Percentiles rank a stretch among this genome's conserved stretches.
Evolutionary conservation across 2,797 vertebrate species (phyloP).

Genomic region (Danio choprae): DNA sequence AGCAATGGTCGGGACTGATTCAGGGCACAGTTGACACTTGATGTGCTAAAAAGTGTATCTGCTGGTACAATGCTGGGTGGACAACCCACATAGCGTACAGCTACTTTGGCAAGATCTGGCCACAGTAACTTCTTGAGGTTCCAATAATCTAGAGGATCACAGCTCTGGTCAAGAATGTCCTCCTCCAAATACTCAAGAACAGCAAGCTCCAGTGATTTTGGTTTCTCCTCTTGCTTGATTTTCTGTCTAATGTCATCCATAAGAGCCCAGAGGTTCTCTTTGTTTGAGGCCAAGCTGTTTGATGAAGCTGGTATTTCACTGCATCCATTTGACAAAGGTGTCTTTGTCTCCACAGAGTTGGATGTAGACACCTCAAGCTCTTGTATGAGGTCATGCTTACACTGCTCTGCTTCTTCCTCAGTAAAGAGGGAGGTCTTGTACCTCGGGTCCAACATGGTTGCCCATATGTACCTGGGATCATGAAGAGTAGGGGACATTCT

Average conservation of each 20-base stretch:
- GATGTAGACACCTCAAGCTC: conserved; percentile 90
- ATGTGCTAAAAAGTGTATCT: conserved; percentile 94
- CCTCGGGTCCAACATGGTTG: conserved; percentile 94
- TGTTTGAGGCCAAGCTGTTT: conserved; percentile 72
- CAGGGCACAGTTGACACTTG: conserved; percentile 85
- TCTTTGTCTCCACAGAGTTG: conserved; percentile 85
- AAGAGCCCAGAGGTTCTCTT: conserved; percentile 93
- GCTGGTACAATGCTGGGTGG: conserved; percentile 93
- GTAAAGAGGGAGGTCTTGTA: conserved; percentile 97
- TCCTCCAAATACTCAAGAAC: conserved; percentile 96
- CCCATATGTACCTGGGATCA: conserved; percentile 91
- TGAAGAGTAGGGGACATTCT: conserved; percentile 88
- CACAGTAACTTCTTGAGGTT: conserved; percentile 94
- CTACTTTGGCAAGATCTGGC: conserved; percentile 93
- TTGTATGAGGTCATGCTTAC: conserved; percentile 92
- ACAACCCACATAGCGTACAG: conserved; percentile 93
- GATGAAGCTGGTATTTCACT: conserved; percentile 76
- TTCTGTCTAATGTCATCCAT: conserved; percentile 90
- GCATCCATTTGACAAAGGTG: conserved; percentile 84
- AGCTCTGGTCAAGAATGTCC: conserved; percentile 97
- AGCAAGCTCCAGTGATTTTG: conserved; percentile 87
- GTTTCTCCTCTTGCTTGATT: conserved; percentile 84
- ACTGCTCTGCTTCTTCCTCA: conserved; percentile 93
- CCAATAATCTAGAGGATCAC: conserved; percentile 98
- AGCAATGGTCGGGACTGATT: conserved; percentile 89